Percentiles rank a stretch among this genome's conserved stretches.
phyloP scores from a whole-genome alignment of 2,888 invertebrate species.

The Zaprionus lineosus region DNA sequence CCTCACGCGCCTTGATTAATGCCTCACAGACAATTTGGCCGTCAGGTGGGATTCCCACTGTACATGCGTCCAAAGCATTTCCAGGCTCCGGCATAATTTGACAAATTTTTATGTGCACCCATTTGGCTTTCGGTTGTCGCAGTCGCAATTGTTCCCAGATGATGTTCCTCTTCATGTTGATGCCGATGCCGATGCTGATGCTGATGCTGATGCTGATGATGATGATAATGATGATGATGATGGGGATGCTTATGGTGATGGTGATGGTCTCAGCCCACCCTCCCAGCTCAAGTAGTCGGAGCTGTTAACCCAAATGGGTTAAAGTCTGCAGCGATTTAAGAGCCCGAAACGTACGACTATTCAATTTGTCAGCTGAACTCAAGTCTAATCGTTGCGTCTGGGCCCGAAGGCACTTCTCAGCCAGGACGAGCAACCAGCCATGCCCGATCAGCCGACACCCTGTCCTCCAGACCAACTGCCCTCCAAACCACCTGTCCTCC shows the following conservation, averaged over 20 bases:
- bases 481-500: too few species aligned
- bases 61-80: conserved; percentile 1
- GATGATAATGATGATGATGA: conserved; percentile 4
- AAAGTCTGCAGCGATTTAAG: conserved; percentile 25
- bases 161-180: conserved; percentile 1
- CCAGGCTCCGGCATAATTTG: conserved; percentile 46
- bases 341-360: background rate
- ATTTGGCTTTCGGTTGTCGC: conserved; percentile 22
- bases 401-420: conserved; percentile 26
- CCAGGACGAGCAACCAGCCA: conserved; percentile 15
- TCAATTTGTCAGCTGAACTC: conserved; percentile 34
- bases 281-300: conserved; percentile 15
- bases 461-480: too few species aligned
- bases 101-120: conserved; percentile 58
- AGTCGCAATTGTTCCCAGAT: conserved; percentile 20
- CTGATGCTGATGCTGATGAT: conserved; percentile 1
- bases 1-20: conserved; percentile 57
- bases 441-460: conserved; percentile 11
- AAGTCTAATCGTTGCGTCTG: conserved; percentile 19
- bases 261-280: too few species aligned
- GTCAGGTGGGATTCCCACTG: conserved; percentile 11
- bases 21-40: conserved; percentile 55
- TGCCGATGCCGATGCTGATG: conserved; percentile 7
- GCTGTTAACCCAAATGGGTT: conserved; percentile 56
- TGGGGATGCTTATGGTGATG: background rate